phyloP scores from a whole-genome alignment of 2,113 vertebrate species.

The Arvicanthis niloticus region DNA sequence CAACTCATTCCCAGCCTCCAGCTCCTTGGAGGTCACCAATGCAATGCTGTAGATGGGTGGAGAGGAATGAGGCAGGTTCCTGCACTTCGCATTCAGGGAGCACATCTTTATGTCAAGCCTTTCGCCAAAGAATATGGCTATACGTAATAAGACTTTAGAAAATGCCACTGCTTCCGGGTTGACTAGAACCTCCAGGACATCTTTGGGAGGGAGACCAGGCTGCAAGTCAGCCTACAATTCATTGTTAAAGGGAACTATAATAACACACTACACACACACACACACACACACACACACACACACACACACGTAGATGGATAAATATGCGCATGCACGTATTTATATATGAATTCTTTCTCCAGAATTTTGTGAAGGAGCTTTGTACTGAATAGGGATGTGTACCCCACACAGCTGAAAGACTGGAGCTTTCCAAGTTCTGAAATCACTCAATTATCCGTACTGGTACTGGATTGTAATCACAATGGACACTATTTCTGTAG shows the following conservation, averaged over 20 bases:
- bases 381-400: not conserved
- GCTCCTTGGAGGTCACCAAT: conserved; percentile 4
- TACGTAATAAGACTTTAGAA: not conserved
- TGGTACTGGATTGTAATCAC: conserved; percentile 48
- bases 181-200: not conserved
- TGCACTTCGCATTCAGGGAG: not conserved
- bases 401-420: not conserved
- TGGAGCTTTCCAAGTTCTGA: conserved; percentile 19
- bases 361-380: conserved; percentile 7
- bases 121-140: not conserved
- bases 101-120: not conserved
- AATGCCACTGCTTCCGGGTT: not conserved
- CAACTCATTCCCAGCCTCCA: not conserved
- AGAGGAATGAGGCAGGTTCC: not conserved
- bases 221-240: not conserved
- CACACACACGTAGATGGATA: not conserved
- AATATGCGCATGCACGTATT: not conserved
- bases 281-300: no score
- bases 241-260: not conserved
- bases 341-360: not conserved
- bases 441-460: conserved; percentile 48
- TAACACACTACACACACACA: not conserved
- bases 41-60: not conserved
- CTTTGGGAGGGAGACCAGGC: not conserved
- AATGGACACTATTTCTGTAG: conserved; percentile 45